phyloP scores from a whole-genome alignment of 1,140 invertebrate genomes.

The Dendrolimus kikuchii region DNA sequence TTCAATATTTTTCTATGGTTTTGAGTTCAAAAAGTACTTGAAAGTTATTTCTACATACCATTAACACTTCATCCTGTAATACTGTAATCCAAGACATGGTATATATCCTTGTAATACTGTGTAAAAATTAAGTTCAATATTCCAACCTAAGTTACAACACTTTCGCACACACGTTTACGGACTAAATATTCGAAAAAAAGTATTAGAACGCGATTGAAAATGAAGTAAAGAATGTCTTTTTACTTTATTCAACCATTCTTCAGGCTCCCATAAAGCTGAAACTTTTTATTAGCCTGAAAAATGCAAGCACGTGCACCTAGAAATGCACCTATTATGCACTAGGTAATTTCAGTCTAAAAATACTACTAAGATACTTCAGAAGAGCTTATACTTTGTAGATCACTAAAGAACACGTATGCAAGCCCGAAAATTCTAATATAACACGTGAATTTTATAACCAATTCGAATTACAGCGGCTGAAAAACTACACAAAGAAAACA shows the following conservation, averaged over 20 bases:
- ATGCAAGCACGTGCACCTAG: slow-evolving; percentile 64
- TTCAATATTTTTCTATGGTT: slow-evolving; percentile 7
- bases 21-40: not conserved
- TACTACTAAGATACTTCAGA: slow-evolving; percentile 6
- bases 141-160: slow-evolving; percentile 34
- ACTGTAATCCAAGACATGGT: slow-evolving; percentile 17
- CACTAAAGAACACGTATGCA: slow-evolving; percentile 9
- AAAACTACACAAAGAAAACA: slow-evolving; percentile 72
- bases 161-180: slow-evolving; percentile 16
- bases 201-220: not conserved
- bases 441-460: slow-evolving; percentile 38
- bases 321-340: slow-evolving; percentile 54
- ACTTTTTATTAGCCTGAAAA: slow-evolving; percentile 53
- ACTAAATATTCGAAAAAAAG: slow-evolving; percentile 9
- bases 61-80: slow-evolving; percentile 48
- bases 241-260: slow-evolving; percentile 8
- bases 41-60: slow-evolving; percentile 28
- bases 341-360: slow-evolving; percentile 17
- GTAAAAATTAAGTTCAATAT: slow-evolving; percentile 56
- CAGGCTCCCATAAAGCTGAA: slow-evolving; percentile 30
- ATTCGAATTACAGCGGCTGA: slow-evolving; percentile 67
- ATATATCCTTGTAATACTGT: slow-evolving; percentile 24
- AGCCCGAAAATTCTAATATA: slow-evolving; percentile 9
- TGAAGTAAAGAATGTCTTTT: slow-evolving; percentile 1
- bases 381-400: slow-evolving; percentile 3